Percentiles rank a stretch among this genome's conserved stretches.
Evolutionary conservation across 2,797 vertebrate genomes (phyloP).

Genomic region (Tragopan temminckii): DNA sequence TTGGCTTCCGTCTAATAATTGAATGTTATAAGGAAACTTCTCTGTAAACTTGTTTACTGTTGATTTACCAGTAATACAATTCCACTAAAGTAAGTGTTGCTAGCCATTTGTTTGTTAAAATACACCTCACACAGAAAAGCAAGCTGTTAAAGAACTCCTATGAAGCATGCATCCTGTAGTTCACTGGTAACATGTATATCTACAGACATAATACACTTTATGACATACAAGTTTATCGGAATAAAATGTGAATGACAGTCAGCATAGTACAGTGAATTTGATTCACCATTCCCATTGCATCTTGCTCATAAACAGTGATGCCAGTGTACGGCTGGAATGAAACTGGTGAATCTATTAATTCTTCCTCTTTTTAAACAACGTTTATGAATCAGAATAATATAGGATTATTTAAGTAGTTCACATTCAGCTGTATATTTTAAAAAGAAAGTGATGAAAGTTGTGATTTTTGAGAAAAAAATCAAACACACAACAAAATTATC

Average conservation of each 20-base stretch:
- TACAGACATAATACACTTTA: slow-evolving; percentile 22
- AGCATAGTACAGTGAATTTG: background rate
- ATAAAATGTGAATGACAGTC: background rate
- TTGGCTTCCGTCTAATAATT: background rate
- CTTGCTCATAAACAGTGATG: background rate
- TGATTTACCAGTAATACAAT: background rate
- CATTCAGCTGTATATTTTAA: slow-evolving; percentile 8
- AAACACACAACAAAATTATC: slow-evolving; percentile 65
- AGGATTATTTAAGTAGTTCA: background rate
- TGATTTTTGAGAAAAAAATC: slow-evolving; percentile 31
- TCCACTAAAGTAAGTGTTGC: background rate
- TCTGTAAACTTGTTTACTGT: background rate
- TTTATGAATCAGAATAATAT: slow-evolving; percentile 9
- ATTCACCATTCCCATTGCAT: slow-evolving; percentile 66
- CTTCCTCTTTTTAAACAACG: background rate
- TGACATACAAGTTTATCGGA: background rate
- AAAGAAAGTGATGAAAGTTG: slow-evolving; percentile 32
- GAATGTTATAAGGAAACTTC: background rate
- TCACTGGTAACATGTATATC: background rate
- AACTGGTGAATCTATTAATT: slow-evolving; percentile 56
- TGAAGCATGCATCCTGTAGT: slow-evolving; percentile 14
- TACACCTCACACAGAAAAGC: background rate
- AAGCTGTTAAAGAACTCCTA: slow-evolving; percentile 12
- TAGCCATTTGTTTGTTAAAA: background rate
- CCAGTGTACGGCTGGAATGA: slow-evolving; percentile 22